Conservation (phyloP, 2,888 invertebrate genomes). For the Drosophila planitibia region DNA sequence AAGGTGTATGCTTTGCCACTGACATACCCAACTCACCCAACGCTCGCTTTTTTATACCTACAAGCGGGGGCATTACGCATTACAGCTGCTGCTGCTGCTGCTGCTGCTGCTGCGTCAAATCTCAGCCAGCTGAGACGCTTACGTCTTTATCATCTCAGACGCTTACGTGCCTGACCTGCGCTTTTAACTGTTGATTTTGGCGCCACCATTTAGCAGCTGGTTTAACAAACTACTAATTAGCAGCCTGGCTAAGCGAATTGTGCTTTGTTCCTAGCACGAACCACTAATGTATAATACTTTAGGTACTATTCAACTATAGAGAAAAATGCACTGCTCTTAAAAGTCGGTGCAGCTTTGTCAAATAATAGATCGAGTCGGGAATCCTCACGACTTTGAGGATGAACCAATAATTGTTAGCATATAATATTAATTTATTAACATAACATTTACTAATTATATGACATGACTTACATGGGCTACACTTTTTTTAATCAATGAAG, state of each 20-base stretch:
- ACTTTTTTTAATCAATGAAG: neutral
- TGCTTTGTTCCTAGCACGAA: neutral
- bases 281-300: neutral
- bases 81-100: conserved; percentile 1
- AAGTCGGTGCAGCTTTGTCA: neutral
- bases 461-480: neutral
- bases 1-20: conserved; percentile 14
- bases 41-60: conserved; percentile 41
- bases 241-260: neutral
- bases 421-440: neutral
- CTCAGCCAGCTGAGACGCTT: conserved; percentile 3
- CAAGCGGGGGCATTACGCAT: neutral
- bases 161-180: conserved; percentile 42
- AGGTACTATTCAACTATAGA: neutral
- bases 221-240: neutral
- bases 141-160: conserved; percentile 20
- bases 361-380: neutral
- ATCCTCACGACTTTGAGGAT: neutral
- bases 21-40: conserved; percentile 13
- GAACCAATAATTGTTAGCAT: neutral
- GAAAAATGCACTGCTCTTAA: neutral
- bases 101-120: conserved; percentile 9
- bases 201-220: conserved; percentile 12
- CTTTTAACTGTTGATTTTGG: neutral
- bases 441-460: neutral